These are phyloP conservation scores for Drosophila miranda DNA, from an alignment of 1,140 invertebrate species.

Conservation along the genomic window DNA sequence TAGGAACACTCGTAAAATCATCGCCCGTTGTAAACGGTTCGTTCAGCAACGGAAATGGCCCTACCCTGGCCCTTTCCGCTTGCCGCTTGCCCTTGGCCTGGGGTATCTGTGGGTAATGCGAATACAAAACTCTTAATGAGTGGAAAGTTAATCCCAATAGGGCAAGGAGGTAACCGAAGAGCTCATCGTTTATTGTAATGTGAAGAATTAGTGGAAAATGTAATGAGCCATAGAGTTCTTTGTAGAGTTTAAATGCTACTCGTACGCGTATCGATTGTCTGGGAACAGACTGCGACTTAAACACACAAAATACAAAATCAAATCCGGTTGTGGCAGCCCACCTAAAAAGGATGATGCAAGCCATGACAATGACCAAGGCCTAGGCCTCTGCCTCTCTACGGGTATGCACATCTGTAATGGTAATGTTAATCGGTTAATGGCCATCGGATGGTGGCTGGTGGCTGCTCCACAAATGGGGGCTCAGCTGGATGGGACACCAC, in stretches of 20 bases:
- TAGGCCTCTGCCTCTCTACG: not conserved
- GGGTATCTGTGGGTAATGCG: constrained; percentile 7
- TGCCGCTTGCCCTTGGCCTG: not conserved
- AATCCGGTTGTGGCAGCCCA: not conserved
- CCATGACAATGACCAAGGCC: constrained; percentile 26
- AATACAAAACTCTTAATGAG: constrained; percentile 40
- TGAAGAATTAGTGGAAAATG: constrained; percentile 25
- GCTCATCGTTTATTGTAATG: constrained; percentile 13
- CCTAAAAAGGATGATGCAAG: constrained; percentile 21
- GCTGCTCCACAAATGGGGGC: constrained; percentile 34
- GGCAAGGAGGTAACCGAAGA: not conserved
- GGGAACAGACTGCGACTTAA: too few relatives aligned
- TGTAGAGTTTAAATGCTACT: constrained; percentile 9
- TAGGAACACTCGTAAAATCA: constrained; percentile 66
- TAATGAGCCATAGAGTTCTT: constrained; percentile 4
- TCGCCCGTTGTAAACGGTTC: constrained; percentile 55
- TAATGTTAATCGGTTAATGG: constrained; percentile 23
- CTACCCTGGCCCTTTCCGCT: not conserved
- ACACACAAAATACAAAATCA: too few relatives aligned
- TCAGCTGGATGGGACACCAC: constrained; percentile 15
- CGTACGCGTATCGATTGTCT: not conserved
- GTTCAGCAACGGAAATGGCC: constrained; percentile 42
- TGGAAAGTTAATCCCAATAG: constrained; percentile 27
- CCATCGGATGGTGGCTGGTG: constrained; percentile 16
- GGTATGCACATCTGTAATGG: not conserved